Evolutionary conservation across 1,140 invertebrate species (phyloP), one percentile per base, ranked within the genome.

Genomic region (Popillia japonica): DNA sequence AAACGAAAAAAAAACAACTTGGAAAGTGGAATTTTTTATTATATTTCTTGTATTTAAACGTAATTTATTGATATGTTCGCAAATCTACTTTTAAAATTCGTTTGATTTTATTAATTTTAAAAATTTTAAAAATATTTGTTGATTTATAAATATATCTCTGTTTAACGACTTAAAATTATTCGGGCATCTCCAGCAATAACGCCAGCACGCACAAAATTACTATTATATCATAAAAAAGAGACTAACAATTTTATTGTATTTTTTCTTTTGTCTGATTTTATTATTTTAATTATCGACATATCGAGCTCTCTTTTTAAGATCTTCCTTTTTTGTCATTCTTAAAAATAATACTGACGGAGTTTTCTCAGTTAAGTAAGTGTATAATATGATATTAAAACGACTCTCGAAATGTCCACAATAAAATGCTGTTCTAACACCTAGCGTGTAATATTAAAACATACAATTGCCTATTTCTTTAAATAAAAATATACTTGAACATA

Each of bases 161-260:
- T 55, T 55, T 55, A 55, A 55, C 17, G 17, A 55, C 48, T 55
- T 55, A 55, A 55, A 55, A 55, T 55, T 55, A 55, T 55, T 55
- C 48, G 48, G 48, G 48, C 48, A 55, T 55, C 17, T 55, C 48
- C 48, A 55, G 17, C 48, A n/a, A 55, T n/a, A 55, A 55, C 17
- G 48, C 48, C 48, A 55, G 48, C 48, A 55, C n/a, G 17, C 14
- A 55, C 48, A 55, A 55, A 17, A 55, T 55, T 44, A 55, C 48
- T 34, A n/a, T 17, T 17, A 55, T n/a, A 55, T 55, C 6, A 55
- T n/a, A 55, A 17, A 55, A n/a, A 55, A 34, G 27, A n/a, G 27
- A 34, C 4, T 1, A 34, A 34, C 27, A 34, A 34, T 34, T 34
- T 34, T 17, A 14, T 55, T 55, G 6, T 55, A n/a, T 55, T 55